phyloP scores from a whole-genome alignment of 1,140 invertebrate species.

The Neodiprion pinetum region DNA sequence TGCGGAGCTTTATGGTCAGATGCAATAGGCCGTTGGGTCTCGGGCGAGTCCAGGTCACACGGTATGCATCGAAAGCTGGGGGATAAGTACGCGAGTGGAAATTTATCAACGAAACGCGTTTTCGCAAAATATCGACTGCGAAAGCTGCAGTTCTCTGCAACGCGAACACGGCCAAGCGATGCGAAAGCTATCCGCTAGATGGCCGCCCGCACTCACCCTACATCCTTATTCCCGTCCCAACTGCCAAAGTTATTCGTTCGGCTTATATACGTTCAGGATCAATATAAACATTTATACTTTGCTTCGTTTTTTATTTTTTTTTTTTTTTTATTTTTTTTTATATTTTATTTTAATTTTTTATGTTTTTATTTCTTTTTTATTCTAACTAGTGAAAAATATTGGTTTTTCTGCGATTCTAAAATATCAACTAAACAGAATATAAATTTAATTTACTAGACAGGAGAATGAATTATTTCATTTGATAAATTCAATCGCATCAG shows the following conservation, averaged over 20 bases:
- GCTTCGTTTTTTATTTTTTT: background rate
- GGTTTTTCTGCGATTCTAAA: too few species aligned
- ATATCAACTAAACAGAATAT: too few species aligned
- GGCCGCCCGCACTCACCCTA: slow-evolving; percentile 53
- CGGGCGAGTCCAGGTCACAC: background rate
- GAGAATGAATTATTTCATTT: too few species aligned
- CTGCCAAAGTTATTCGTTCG: background rate
- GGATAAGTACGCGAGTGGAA: background rate
- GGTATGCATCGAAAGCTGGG: background rate
- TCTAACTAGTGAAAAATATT: background rate
- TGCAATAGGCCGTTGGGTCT: too few species aligned
- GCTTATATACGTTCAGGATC: background rate
- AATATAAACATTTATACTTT: background rate
- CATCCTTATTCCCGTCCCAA: slow-evolving; percentile 22
- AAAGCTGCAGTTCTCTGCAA: slow-evolving; percentile 52
- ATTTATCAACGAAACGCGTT: background rate
- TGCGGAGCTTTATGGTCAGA: too few species aligned
- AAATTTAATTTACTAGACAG: too few species aligned
- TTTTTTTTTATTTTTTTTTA: background rate
- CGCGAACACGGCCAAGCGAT: slow-evolving; percentile 42
- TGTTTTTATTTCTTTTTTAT: background rate
- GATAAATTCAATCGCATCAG: too few species aligned
- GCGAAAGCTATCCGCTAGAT: slow-evolving; percentile 53
- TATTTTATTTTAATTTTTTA: background rate
- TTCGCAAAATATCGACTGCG: slow-evolving; percentile 52